Evolutionary conservation across 2,113 vertebrate species (phyloP), one percentile per base, ranked within the genome.

Genomic region (Ophthalmolycus amberensis): DNA sequence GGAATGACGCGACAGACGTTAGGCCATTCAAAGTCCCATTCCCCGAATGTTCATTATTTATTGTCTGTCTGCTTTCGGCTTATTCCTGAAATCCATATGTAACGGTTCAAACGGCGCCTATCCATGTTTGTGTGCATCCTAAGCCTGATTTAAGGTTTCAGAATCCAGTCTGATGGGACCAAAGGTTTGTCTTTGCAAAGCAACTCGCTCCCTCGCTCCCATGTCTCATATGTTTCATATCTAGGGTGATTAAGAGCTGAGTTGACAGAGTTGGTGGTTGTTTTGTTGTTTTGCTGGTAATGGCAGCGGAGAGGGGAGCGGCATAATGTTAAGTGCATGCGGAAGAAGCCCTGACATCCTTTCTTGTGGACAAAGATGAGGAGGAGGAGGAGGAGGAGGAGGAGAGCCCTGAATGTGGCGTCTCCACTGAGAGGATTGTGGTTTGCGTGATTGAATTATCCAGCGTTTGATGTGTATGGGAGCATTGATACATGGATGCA

Each of bases 221-320:
- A 42, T 84, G 87, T 87, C 88, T 91, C 25, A 25, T 25, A 25
- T 25, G 90, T 89, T 91, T 91, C 86, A 44, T 77, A 90, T 89
- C 86, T 84, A 25, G 40, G 60, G 62, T 88, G 82, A 92, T 92
- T 89, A 88, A 88, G 85, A 90, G 78, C 42, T 42, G 63, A 90
- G 69, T 79, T 86, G 87, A 90, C 81, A 79, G 88, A 84, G 85
- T 76, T 74, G 80, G 87, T 90, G 92, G 89, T 92, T 91, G 87
- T 90, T 93, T 92, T 93, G 90, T 92, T 92, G 89, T 86, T 91
- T 83, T 79, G 84, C 83, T 91, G 83, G 81, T 88, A 87, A 88
- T 85, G 90, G 84, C 82, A 80, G 74, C 27, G 63, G 84, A 75
- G 85, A 72, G 85, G 77, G 63, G 86, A 80, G 74, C 46, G 52